Evolutionary conservation across 2,797 vertebrate species (phyloP).

Genomic region (Pseudochirops cupreus): DNA sequence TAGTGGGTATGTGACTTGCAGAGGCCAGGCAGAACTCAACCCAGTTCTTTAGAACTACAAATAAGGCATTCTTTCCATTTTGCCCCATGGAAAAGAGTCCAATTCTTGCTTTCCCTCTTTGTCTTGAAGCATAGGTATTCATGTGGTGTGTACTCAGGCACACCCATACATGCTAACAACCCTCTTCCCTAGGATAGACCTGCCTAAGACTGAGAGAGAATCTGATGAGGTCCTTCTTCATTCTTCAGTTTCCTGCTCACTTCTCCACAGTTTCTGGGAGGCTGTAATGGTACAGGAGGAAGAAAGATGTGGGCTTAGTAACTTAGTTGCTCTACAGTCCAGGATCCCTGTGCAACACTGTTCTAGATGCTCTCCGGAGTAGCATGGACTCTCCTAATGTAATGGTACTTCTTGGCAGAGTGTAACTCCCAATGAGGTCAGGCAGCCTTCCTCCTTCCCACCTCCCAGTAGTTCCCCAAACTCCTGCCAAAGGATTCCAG

Average conservation of each 20-base stretch:
- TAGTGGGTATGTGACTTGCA: neutral
- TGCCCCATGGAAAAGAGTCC: neutral
- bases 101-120: neutral
- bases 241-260: neutral
- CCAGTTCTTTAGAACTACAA: neutral
- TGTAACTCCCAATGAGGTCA: neutral
- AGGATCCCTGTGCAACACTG: neutral
- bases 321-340: neutral
- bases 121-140: neutral
- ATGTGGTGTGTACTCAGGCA: neutral
- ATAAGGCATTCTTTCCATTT: neutral
- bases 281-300: neutral
- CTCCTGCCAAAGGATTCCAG: neutral
- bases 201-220: neutral
- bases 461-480: neutral
- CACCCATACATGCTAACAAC: neutral
- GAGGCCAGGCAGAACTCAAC: too few species aligned
- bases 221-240: neutral
- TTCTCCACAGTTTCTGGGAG: neutral
- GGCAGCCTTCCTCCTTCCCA: neutral
- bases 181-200: neutral
- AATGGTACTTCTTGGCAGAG: neutral
- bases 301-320: neutral
- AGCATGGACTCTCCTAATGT: neutral
- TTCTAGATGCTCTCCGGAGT: neutral